A percentile compares a stretch with the other conserved stretches of the same genome.
Conservation (phyloP, 2,888 invertebrate species). For the Eretmocerus hayati region DNA sequence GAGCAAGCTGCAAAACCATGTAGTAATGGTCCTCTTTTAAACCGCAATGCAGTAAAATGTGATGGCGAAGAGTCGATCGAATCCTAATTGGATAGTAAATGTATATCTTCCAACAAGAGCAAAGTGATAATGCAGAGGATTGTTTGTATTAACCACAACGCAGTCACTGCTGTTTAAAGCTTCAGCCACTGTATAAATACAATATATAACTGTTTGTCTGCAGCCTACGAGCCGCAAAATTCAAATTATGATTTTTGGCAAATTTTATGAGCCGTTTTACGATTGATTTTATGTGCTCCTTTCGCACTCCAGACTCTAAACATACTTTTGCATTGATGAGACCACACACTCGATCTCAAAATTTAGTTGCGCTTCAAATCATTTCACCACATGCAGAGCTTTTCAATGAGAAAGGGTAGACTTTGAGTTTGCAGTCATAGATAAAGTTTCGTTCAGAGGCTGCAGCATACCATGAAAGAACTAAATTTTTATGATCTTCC, state of each 20-base stretch:
- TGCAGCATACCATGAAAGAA: no score
- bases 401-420: no score
- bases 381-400: no score
- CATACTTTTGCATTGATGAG: background rate
- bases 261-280: constrained; percentile 14
- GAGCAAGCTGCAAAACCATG: background rate
- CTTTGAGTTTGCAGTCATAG: no score
- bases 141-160: background rate
- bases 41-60: background rate
- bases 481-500: no score
- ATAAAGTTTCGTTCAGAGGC: no score
- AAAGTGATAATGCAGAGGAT: background rate
- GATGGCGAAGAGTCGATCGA: constrained; percentile 5
- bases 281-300: background rate
- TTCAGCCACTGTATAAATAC: constrained; percentile 16
- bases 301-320: background rate
- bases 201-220: constrained; percentile 1
- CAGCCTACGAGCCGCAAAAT: constrained; percentile 11
- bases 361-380: no score
- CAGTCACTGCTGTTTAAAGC: background rate
- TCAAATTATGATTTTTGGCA: constrained; percentile 20
- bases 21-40: background rate
- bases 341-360: no score
- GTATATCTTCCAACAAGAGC: background rate
- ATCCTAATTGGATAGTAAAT: constrained; percentile 15